Evolutionary conservation across 2,113 vertebrate genomes (phyloP), one percentile per base, ranked within the genome.

Genomic region (Ameiurus melas): DNA sequence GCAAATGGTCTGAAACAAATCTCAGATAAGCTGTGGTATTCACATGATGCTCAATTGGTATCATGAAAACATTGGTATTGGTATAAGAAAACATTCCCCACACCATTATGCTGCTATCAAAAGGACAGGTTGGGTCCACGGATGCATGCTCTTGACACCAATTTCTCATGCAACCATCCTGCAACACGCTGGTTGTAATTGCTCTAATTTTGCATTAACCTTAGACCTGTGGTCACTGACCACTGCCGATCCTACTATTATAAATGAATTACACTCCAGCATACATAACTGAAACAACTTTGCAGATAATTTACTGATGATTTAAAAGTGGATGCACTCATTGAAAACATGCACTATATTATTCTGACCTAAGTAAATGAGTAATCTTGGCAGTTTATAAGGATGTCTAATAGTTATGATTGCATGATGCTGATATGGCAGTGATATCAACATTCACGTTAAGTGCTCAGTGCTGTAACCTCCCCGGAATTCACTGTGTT

Each of bases 401-500:
- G 19, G 43, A 22, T 80, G 58, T 80, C n/a, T 86, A 53, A 85
- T 80, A 16, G 16, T 10, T 79, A 64, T 64, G 43, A 66, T 80
- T 33, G 53, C 53, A 51, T 64, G 81, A 84, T 77, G 36, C 70
- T 25, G 81, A 83, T 55, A 79, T 66, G 73, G 73, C 83, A 68
- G 47, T 53, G 78, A 87, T 39, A 58, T 47, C 58, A 68, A 77
- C 55, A 51, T 84, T 51, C 66, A 73, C 1, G 33, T 20, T 53
- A 77, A 81, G 77, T 64, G 51, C 27, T 87, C 55, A 4, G 66
- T 60, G 66, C 51, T 84, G 66, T 78, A 79, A 78, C 82, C 68
- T 43, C 71, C 88, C 89, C 27, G 89, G 79, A 84, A 89, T 88
- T 71, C 80, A 89, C 51, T 85, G 75, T 88, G 55, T 55, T 84